A percentile compares a stretch with the other conserved stretches of the same genome.
Evolutionary conservation across 2,797 vertebrate genomes (phyloP).

Genomic region (Oryzias dopingdopingensis): DNA sequence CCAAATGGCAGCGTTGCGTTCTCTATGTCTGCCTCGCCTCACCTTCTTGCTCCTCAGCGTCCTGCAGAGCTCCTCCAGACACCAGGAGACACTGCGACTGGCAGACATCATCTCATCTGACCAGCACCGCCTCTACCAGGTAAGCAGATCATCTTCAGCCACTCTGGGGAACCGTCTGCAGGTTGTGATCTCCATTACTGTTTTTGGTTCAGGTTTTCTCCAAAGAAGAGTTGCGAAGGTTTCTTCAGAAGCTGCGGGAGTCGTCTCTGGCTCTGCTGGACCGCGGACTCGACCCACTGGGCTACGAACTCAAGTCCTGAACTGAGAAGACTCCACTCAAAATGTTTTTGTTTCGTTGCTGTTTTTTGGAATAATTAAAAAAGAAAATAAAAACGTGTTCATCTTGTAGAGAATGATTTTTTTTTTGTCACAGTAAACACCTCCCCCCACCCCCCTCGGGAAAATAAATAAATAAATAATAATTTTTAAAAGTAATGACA

Average conservation of each 20-base stretch:
- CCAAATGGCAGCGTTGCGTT: conserved; percentile 87
- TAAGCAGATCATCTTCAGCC: conserved; percentile 24
- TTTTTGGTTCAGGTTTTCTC: conserved; percentile 86
- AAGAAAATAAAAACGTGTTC: neutral
- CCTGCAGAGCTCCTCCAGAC: conserved; percentile 86
- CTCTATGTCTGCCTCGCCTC: conserved; percentile 90
- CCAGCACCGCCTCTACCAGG: conserved; percentile 89
- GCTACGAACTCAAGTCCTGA: conserved; percentile 89
- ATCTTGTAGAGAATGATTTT: too few relatives aligned
- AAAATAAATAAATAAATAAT: too few relatives aligned
- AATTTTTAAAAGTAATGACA: too few relatives aligned
- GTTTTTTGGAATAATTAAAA: conserved; percentile 1
- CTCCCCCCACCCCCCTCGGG: too few relatives aligned
- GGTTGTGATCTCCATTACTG: too few relatives aligned
- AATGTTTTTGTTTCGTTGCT: conserved; percentile 12
- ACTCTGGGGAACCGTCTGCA: too few relatives aligned
- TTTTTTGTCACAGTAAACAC: too few relatives aligned
- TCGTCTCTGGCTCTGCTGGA: conserved; percentile 93
- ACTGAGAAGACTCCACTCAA: neutral
- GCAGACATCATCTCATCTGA: conserved; percentile 91
- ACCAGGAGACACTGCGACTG: conserved; percentile 91
- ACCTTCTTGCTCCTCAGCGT: conserved; percentile 90
- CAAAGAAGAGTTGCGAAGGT: conserved; percentile 88
- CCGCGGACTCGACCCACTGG: conserved; percentile 88
- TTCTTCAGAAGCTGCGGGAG: conserved; percentile 90